phyloP scores from a whole-genome alignment of 2,113 vertebrate species.

The Turnix velox region DNA sequence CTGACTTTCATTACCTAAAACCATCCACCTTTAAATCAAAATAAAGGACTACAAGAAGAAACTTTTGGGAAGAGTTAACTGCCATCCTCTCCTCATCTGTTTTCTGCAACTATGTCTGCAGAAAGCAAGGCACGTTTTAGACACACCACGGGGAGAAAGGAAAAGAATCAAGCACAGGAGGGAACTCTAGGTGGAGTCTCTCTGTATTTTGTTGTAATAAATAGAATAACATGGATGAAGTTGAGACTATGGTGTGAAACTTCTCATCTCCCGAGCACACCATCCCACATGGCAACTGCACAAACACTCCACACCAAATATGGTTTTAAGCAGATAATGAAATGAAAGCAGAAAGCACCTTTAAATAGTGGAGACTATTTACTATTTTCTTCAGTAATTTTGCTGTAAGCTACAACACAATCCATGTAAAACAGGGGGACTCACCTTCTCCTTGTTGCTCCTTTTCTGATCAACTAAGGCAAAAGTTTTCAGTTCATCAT shows the following conservation, averaged over 20 bases:
- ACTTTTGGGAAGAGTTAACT: neutral
- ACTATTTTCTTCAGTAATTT: neutral
- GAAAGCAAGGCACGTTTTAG: neutral
- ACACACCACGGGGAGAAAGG: neutral
- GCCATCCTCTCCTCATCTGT: neutral
- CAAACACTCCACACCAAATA: neutral
- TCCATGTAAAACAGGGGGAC: neutral
- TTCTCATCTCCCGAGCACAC: neutral
- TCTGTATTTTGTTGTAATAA: neutral
- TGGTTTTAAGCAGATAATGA: neutral
- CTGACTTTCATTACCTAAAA: neutral
- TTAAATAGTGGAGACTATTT: neutral
- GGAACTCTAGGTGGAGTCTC: no score
- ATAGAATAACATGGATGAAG: neutral
- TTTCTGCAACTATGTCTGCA: neutral
- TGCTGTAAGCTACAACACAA: neutral
- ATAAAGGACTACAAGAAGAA: neutral
- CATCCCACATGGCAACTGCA: neutral
- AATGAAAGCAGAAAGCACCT: accelerated
- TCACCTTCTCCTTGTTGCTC: neutral
- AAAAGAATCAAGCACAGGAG: neutral
- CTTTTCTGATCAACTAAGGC: neutral
- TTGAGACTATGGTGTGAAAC: neutral
- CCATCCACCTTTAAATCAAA: neutral
- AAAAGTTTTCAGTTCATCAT: neutral